These are phyloP conservation scores for Choloepus hoffmanni DNA, from an alignment of 2,113 vertebrate species.

Conservation along the genomic window DNA sequence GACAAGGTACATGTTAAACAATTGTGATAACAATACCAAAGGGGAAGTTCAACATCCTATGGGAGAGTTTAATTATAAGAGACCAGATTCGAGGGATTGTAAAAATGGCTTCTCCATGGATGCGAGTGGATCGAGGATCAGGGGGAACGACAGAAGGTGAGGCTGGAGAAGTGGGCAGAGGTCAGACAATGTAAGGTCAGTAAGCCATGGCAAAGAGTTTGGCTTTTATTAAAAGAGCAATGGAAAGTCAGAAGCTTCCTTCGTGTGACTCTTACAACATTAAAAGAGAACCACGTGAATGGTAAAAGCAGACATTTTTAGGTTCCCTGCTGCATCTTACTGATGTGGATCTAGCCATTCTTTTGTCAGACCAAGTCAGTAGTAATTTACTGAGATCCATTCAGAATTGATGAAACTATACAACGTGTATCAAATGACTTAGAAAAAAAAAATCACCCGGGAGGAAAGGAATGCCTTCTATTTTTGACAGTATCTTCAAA, in stretches of 20 bases:
- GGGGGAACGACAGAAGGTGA: background rate
- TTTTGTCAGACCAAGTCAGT: background rate
- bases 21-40: background rate
- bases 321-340: background rate
- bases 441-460: background rate
- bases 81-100: background rate
- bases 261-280: background rate
- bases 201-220: background rate
- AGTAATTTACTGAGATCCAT: background rate
- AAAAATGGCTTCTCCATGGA: background rate
- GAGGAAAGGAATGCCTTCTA: background rate
- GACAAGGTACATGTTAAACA: background rate
- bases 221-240: background rate
- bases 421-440: background rate
- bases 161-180: background rate
- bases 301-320: background rate
- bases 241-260: background rate
- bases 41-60: background rate
- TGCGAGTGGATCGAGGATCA: background rate
- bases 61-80: background rate
- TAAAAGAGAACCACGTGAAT: background rate
- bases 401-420: conserved; percentile 16
- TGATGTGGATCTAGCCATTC: background rate
- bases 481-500: conserved; percentile 30
- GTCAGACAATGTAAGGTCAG: background rate